Evolutionary conservation across 2,113 vertebrate genomes (phyloP).

Genomic region (Thunnus thynnus): DNA sequence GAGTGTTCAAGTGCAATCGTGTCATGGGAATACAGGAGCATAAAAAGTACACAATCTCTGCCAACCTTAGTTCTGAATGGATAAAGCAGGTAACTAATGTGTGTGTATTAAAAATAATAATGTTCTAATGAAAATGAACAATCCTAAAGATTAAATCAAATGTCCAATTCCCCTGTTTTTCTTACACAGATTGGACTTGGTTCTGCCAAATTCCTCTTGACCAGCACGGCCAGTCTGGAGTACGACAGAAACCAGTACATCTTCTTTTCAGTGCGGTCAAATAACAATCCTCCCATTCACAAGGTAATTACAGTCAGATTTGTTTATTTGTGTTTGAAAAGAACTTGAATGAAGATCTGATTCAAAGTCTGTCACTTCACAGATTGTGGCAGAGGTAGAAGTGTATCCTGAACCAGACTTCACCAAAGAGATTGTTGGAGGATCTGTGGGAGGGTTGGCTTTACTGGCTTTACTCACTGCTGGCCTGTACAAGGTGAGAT

Average conservation of each 20-base stretch:
- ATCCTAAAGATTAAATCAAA: neutral
- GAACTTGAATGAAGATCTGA: neutral
- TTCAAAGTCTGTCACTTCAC: neutral
- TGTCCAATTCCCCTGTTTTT: neutral
- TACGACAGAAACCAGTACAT: conserved; percentile 80
- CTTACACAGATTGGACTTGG: conserved; percentile 69
- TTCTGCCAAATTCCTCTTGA: conserved; percentile 69
- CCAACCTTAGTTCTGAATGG: conserved; percentile 86
- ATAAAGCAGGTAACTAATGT: conserved; percentile 80
- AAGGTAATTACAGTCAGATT: conserved; percentile 74
- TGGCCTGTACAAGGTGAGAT: conserved; percentile 84
- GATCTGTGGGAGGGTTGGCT: conserved; percentile 83
- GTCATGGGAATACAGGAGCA: conserved; percentile 64
- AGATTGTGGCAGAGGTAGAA: conserved; percentile 85
- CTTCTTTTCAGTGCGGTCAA: conserved; percentile 73
- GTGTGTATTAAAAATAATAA: neutral
- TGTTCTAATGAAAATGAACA: neutral
- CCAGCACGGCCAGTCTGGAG: conserved; percentile 81
- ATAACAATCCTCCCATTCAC: conserved; percentile 66
- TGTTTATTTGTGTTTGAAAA: neutral
- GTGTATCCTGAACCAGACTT: conserved; percentile 75
- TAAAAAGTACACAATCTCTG: conserved; percentile 78
- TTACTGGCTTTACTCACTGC: conserved; percentile 83
- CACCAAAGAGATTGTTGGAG: conserved; percentile 81
- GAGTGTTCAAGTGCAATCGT: conserved; percentile 75